Evolutionary conservation across 1,140 invertebrate species (phyloP).

Genomic region (Gonioctena quinquepunctata): DNA sequence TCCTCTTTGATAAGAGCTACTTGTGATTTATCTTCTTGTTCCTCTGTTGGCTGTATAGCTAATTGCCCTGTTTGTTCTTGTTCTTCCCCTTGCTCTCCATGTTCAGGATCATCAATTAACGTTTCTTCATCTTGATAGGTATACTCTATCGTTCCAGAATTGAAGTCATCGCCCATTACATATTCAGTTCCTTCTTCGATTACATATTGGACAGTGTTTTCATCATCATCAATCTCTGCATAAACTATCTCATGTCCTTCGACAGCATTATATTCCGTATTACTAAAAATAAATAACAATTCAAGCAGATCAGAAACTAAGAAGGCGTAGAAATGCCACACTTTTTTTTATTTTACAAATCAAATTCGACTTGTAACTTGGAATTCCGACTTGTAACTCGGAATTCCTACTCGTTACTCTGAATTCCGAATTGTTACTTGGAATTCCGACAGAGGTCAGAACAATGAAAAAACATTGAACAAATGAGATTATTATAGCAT

Average conservation of each 20-base stretch:
- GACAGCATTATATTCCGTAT: conserved; percentile 8
- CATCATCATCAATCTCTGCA: conserved; percentile 26
- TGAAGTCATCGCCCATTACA: conserved; percentile 11
- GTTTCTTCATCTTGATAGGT: conserved; percentile 32
- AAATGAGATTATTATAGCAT: too few species aligned
- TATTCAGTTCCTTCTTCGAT: conserved; percentile 22
- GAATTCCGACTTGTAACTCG: too few species aligned
- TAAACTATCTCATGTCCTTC: conserved; percentile 30
- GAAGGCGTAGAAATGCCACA: too few species aligned
- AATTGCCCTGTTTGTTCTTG: background rate
- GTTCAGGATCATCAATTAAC: conserved; percentile 14
- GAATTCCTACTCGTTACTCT: too few species aligned
- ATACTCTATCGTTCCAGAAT: background rate
- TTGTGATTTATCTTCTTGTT: conserved; percentile 12
- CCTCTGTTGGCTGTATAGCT: background rate
- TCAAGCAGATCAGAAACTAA: too few species aligned
- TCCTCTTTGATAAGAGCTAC: conserved; percentile 25
- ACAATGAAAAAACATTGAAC: too few species aligned
- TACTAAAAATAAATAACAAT: conserved; percentile 8
- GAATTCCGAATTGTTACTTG: too few species aligned
- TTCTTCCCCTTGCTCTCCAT: conserved; percentile 5
- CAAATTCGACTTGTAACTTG: too few species aligned
- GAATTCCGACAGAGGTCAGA: too few species aligned
- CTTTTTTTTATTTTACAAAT: too few species aligned
- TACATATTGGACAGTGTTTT: conserved; percentile 20